phyloP scores from a whole-genome alignment of 2,797 vertebrate genomes.

The Rhabdophis nuchalis region DNA sequence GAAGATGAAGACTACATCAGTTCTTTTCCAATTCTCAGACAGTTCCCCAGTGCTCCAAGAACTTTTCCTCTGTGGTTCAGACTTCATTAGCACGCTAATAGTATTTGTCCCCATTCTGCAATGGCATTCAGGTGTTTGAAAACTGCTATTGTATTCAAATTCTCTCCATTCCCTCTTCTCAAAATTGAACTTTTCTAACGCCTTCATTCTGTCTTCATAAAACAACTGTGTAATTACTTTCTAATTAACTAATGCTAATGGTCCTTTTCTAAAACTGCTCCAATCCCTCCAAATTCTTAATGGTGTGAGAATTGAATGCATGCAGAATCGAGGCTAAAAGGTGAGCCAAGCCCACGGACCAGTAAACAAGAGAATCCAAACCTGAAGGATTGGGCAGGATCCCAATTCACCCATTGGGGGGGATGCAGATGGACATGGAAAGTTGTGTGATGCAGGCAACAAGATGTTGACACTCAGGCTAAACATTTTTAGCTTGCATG shows the following conservation, averaged over 20 bases:
- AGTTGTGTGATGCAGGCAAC: background rate
- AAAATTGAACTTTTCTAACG: background rate
- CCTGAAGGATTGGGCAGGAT: background rate
- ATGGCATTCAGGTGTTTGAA: background rate
- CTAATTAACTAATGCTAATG: background rate
- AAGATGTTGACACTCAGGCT: background rate
- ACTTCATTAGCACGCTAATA: background rate
- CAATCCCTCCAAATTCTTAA: background rate
- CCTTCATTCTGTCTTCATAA: background rate
- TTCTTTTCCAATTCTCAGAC: background rate
- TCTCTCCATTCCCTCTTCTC: background rate
- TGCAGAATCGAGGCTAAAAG: background rate
- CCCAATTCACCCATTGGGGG: background rate
- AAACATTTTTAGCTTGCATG: background rate
- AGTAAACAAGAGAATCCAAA: background rate
- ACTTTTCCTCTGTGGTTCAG: background rate
- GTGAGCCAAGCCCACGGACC: background rate
- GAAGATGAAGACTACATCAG: background rate
- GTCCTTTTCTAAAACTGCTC: background rate
- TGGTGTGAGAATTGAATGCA: background rate
- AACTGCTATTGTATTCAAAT: background rate
- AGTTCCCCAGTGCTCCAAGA: background rate
- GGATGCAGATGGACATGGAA: background rate
- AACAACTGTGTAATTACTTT: background rate
- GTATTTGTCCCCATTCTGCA: background rate